A percentile compares a stretch with the other conserved stretches of the same genome.
phyloP scores from a whole-genome alignment of 2,888 invertebrate species.

The Punctoribates punctum region DNA sequence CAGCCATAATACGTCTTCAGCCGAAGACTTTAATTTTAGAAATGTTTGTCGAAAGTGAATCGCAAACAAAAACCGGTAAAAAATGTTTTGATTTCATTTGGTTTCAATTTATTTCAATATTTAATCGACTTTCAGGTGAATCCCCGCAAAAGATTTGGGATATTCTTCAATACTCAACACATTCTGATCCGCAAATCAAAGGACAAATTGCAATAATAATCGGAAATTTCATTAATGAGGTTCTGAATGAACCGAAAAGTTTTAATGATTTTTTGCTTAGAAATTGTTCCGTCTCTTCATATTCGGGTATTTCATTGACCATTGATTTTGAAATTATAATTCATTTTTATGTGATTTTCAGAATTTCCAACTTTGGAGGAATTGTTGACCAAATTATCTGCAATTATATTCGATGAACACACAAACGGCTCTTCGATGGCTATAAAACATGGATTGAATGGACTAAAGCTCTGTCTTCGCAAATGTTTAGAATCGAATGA shows the following conservation, averaged over 20 bases:
- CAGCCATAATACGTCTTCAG: constrained; percentile 67
- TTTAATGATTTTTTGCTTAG: constrained; percentile 40
- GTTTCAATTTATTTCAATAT: constrained; percentile 7
- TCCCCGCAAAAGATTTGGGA: constrained; percentile 65
- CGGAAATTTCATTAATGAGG: constrained; percentile 64
- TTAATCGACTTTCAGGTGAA: constrained; percentile 46
- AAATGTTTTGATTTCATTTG: constrained; percentile 35
- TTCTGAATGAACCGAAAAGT: constrained; percentile 49
- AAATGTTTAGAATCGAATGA: constrained; percentile 64
- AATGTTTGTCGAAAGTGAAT: constrained; percentile 53
- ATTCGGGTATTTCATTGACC: constrained; percentile 40
- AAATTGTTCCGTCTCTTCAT: constrained; percentile 39
- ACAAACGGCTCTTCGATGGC: constrained; percentile 73
- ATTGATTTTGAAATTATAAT: background rate
- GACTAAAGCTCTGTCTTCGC: constrained; percentile 61
- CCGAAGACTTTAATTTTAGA: constrained; percentile 68
- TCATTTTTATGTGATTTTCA: constrained; percentile 33
- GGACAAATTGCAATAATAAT: constrained; percentile 67
- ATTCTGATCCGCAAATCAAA: constrained; percentile 75
- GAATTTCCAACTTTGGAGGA: constrained; percentile 49
- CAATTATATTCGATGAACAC: constrained; percentile 58
- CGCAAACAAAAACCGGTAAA: constrained; percentile 44
- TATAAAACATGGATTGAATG: constrained; percentile 66
- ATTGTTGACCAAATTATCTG: constrained; percentile 51
- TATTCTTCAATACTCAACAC: constrained; percentile 65